A percentile compares a stretch with the other conserved stretches of the same genome.
phyloP scores from a whole-genome alignment of 2,797 vertebrate genomes.

The Antennarius maculatus region DNA sequence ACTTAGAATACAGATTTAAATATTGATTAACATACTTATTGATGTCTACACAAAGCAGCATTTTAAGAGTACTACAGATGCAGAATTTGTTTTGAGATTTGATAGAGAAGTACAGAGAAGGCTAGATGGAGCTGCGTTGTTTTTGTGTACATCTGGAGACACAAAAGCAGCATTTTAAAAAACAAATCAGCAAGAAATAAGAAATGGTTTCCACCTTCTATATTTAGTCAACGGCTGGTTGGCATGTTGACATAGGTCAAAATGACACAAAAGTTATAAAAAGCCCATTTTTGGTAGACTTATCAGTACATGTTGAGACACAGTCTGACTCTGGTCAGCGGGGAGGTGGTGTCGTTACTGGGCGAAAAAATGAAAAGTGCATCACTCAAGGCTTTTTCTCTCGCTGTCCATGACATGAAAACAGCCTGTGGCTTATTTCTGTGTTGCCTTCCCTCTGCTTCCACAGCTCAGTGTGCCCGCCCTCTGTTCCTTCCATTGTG shows the following conservation, averaged over 20 bases:
- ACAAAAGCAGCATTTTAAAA: neutral
- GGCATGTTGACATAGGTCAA: constrained; percentile 31
- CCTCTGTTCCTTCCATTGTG: constrained; percentile 43
- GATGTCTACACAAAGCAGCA: neutral
- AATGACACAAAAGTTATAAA: constrained; percentile 34
- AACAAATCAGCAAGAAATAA: neutral
- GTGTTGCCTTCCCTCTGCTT: constrained; percentile 15
- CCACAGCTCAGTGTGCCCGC: constrained; percentile 17
- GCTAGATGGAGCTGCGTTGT: too few species aligned
- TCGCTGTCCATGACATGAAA: neutral
- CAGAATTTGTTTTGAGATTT: too few species aligned
- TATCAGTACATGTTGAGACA: too few species aligned
- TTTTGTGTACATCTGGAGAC: too few species aligned
- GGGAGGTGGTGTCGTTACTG: neutral
- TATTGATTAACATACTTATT: neutral
- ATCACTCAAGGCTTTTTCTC: neutral
- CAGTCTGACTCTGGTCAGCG: neutral
- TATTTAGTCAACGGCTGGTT: constrained; percentile 23
- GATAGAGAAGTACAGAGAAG: too few species aligned
- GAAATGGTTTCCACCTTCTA: constrained; percentile 27
- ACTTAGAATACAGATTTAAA: too few species aligned
- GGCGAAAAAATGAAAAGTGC: neutral
- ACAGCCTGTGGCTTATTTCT: constrained; percentile 8
- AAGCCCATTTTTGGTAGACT: neutral
- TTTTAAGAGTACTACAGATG: too few species aligned